phyloP scores from a whole-genome alignment of 1,140 invertebrate species.

The Reticulitermes speratus region DNA sequence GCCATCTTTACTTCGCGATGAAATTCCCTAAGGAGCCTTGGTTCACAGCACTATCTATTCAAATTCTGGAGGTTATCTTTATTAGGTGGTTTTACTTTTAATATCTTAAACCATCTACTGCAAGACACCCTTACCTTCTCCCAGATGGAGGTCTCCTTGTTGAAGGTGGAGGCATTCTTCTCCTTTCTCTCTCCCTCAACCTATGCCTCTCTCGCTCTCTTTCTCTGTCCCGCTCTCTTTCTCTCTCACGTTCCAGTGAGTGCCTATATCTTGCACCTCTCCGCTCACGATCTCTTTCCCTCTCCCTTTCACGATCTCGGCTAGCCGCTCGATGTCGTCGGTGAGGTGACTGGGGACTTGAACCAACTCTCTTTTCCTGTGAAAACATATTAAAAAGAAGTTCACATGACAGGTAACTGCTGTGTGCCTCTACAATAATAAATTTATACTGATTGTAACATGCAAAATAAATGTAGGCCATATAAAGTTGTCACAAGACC shows the following conservation, averaged over 20 bases:
- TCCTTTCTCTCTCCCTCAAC: constrained; percentile 36
- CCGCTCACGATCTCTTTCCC: constrained; percentile 48
- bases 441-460: too few relatives aligned
- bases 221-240: constrained; percentile 35
- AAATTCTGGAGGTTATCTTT: too few relatives aligned
- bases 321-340: constrained; percentile 43
- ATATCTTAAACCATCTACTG: too few relatives aligned
- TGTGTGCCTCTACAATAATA: too few relatives aligned
- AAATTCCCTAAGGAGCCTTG: too few relatives aligned
- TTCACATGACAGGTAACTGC: not conserved
- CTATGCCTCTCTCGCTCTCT: constrained; percentile 37
- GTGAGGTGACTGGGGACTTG: constrained; percentile 46
- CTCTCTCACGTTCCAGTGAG: constrained; percentile 38
- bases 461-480: too few relatives aligned
- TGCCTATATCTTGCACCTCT: constrained; percentile 35
- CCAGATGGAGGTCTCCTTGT: constrained; percentile 1
- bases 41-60: too few relatives aligned
- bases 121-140: not conserved
- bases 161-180: constrained; percentile 28
- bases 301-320: constrained; percentile 51
- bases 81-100: too few relatives aligned
- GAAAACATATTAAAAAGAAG: constrained; percentile 35
- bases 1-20: too few relatives aligned
- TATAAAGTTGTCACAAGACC: too few relatives aligned
- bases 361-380: constrained; percentile 49